Evolutionary conservation across 2,888 invertebrate species (phyloP), one percentile per base, ranked within the genome.

Genomic region (Rotaria sp.): DNA sequence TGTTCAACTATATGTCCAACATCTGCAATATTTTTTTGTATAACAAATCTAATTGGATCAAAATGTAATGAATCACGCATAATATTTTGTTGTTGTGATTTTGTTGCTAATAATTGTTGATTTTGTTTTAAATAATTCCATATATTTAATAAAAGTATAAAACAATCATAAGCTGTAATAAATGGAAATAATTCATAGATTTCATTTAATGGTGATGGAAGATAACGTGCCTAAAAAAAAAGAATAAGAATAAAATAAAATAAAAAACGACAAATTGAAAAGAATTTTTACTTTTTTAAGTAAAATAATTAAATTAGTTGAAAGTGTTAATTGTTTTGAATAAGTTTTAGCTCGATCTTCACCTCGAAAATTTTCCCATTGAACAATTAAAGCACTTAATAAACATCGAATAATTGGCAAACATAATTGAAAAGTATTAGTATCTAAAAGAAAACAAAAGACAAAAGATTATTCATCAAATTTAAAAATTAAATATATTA

Each of bases 121-220:
- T 80, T 80, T 80, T 45, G 41, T 45, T 80, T 80, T 45, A 80
- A 80, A 80, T 80, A 80, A 80, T 45, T 80, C 80, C 80, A 80
- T 41, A 45, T 80, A 45, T 80, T 80, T 26, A 24, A 80, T n/a
- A 80, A 11, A 45, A 80, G 45, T 26, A 26, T 80, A n/a, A 45
- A 80, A 80, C 80, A 80, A 80, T 80, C 80, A 41, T 80, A 80
- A n/a, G 45, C n/a, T 80, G 80, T 45, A 26, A 80, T 13, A 45
- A 45, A 80, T n/a, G 80, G 80, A 45, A 80, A 80, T 80, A 80
- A 45, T 80, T 80, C 80, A 45, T 80, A 80, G n/a, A 80, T 80
- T 15, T 80, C 80, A 80, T 80, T 80, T 8, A 80, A 80, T 45
- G 80, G 80, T 26, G 26, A n/a, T 13, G 80, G 80, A n/a, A 80